A percentile compares a stretch with the other conserved stretches of the same genome.
Evolutionary conservation across 2,888 invertebrate species (phyloP).

Genomic region (Sisyra nigra): DNA sequence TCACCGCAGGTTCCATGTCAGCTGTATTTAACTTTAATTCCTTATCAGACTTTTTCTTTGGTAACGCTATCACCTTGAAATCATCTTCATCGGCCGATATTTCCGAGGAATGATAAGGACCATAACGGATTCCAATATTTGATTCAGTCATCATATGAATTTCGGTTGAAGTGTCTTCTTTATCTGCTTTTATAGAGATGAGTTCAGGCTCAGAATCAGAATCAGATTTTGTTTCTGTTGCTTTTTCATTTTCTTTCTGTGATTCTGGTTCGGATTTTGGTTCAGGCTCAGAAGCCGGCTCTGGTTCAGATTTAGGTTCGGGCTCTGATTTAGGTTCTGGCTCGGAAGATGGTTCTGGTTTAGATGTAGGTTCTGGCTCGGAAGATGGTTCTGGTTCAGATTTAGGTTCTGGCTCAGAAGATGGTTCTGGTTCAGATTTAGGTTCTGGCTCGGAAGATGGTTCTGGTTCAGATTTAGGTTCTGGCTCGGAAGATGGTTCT

Average conservation of each 20-base stretch:
- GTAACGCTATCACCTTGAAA: no score
- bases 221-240: conserved; percentile 18
- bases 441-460: neutral
- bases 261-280: conserved; percentile 19
- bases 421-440: conserved; percentile 15
- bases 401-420: conserved; percentile 15
- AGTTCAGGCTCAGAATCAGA: conserved; percentile 5
- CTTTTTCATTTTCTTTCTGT: conserved; percentile 18
- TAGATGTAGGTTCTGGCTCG: conserved; percentile 16
- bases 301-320: conserved; percentile 14
- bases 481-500: conserved; percentile 20
- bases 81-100: no score
- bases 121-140: neutral
- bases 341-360: conserved; percentile 15
- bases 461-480: conserved; percentile 10
- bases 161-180: conserved; percentile 4
- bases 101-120: conserved; percentile 2
- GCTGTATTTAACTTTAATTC: neutral
- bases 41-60: no score
- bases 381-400: conserved; percentile 14
- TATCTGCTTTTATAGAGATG: conserved; percentile 1
- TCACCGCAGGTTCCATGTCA: neutral
- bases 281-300: conserved; percentile 19
- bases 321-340: conserved; percentile 13
- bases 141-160: neutral